Evolutionary conservation across 2,797 vertebrate genomes (phyloP).

Genomic region (Borostomias antarcticus): DNA sequence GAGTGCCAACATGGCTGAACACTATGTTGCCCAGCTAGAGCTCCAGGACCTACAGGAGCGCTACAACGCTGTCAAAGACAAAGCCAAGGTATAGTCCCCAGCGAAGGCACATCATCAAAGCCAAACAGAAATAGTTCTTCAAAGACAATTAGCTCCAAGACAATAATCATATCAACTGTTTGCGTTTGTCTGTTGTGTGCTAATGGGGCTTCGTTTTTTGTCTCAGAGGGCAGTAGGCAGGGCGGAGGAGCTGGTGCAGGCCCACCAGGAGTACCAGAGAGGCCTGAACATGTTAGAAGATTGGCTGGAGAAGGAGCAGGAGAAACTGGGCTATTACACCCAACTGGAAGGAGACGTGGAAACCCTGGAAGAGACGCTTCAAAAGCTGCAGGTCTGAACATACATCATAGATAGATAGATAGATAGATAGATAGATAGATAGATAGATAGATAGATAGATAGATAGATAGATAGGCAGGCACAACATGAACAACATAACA

Average conservation of each 20-base stretch:
- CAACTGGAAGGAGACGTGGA: slow-evolving; percentile 86
- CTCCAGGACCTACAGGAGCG: slow-evolving; percentile 91
- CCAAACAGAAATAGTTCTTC: background rate
- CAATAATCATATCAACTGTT: background rate
- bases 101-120: background rate
- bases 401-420: no score
- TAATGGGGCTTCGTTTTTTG: no score
- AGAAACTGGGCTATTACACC: slow-evolving; percentile 83
- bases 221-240: slow-evolving; percentile 84
- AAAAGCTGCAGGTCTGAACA: slow-evolving; percentile 85
- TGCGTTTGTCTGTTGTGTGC: no score
- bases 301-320: slow-evolving; percentile 91
- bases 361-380: slow-evolving; percentile 83
- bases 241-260: slow-evolving; percentile 84
- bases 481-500: no score
- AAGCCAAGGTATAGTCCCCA: slow-evolving; percentile 79
- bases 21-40: slow-evolving; percentile 89
- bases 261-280: slow-evolving; percentile 91
- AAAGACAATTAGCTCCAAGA: no score
- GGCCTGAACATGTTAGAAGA: slow-evolving; percentile 87
- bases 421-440: no score
- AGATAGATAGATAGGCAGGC: no score
- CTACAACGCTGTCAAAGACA: slow-evolving; percentile 83
- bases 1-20: slow-evolving; percentile 85
- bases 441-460: no score